These are phyloP conservation scores for Cyrtonyx montezumae DNA, from an alignment of 2,113 vertebrate species.

Conservation along the genomic window DNA sequence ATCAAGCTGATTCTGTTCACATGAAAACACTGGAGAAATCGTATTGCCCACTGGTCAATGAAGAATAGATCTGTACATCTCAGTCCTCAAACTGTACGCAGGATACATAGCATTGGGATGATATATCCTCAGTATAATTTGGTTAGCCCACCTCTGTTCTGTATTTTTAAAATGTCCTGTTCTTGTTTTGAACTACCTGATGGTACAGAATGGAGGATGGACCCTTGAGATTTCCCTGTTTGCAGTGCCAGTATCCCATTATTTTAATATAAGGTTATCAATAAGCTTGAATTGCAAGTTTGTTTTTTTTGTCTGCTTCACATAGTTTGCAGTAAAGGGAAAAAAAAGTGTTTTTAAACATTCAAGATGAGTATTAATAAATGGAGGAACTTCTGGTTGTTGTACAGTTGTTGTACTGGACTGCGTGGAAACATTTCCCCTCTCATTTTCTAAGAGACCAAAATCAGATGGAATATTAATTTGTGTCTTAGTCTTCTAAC, in stretches of 20 bases:
- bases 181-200: background rate
- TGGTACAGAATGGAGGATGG: background rate
- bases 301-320: background rate
- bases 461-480: background rate
- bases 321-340: background rate
- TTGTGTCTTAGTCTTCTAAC: background rate
- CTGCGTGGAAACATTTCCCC: background rate
- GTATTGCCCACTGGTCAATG: background rate
- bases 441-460: background rate
- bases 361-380: background rate
- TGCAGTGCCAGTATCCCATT: background rate
- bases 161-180: background rate
- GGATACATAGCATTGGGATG: fast-evolving
- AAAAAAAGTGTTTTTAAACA: fast-evolving
- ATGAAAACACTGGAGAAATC: background rate
- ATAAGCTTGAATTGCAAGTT: background rate
- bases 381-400: background rate
- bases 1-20: background rate
- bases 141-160: background rate
- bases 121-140: background rate
- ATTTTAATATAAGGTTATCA: background rate
- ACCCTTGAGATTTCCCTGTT: background rate
- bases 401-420: background rate
- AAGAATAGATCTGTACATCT: background rate
- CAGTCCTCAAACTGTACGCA: background rate